phyloP scores from a whole-genome alignment of 2,888 invertebrate genomes.

The Protonemura montana region DNA sequence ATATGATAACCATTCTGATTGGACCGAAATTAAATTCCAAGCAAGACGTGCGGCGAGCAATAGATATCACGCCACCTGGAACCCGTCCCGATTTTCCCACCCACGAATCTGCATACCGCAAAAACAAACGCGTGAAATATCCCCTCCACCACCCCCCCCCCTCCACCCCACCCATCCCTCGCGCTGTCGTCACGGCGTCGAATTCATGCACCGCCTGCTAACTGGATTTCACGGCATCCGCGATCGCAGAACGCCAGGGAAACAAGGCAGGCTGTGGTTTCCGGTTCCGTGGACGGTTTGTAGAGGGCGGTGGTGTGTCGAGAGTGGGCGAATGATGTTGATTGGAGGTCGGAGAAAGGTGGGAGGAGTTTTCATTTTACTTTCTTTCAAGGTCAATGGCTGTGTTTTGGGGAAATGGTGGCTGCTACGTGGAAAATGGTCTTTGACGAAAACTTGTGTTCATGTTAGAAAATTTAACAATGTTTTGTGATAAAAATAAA shows the following conservation, averaged over 20 bases:
- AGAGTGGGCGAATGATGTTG: background rate
- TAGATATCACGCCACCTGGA: background rate
- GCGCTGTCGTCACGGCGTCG: background rate
- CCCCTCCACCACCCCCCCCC: background rate
- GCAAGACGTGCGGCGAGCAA: too few species aligned
- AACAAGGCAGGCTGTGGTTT: background rate
- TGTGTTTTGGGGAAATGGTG: too few species aligned
- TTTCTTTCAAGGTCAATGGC: too few species aligned
- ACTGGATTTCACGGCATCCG: constrained; percentile 16
- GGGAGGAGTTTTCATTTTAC: too few species aligned
- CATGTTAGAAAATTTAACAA: too few species aligned
- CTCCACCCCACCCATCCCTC: background rate
- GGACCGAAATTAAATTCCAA: too few species aligned
- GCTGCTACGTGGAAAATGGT: too few species aligned
- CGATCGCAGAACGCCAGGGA: background rate
- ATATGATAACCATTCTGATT: too few species aligned
- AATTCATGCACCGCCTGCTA: constrained; percentile 7
- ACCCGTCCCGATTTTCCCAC: background rate
- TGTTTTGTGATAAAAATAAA: too few species aligned
- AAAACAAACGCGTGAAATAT: background rate
- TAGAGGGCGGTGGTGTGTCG: background rate
- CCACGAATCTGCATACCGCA: background rate
- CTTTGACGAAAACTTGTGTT: too few species aligned
- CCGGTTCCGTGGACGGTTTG: background rate
- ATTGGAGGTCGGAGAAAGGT: too few species aligned